Evolutionary conservation across 2,888 invertebrate species (phyloP), one percentile per base, ranked within the genome.

Genomic region (Hirtodrosophila alboralis): DNA sequence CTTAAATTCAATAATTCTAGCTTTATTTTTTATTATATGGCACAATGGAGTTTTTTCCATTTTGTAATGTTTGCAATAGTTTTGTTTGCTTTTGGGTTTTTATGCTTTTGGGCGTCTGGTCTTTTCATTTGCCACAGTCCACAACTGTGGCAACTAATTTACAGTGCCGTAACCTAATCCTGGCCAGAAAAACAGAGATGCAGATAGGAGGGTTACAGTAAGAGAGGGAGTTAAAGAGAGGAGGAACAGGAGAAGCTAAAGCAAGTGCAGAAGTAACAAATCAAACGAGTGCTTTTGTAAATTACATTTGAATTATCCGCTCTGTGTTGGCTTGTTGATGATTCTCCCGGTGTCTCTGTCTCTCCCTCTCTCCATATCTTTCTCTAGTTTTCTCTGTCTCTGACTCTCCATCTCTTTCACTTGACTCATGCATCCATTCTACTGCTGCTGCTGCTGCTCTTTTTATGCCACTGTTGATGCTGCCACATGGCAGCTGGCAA

Each of bases 251-350:
- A 10, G 26, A 13, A 8, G 27, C 27, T 28, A 34, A 33, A 26
- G 23, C 38, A 36, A 38, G 14, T 47, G 68, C 59, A 69, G 53
- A 64, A 73, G 86, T 66, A 85, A 76, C 81, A 86, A 81, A 85
- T 86, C 81, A 81, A 84, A 80, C 74, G 80, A 86, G 86, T 74
- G 74, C 86, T 86, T 81, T 84, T 81, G 86, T 84, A 81, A 81
- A 81, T 81, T 81, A 81, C 86, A 85, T 81, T 81, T 81, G 81
- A 81, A 85, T 81, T 86, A 81, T 81, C 84, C 75, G 51, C 49
- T 65, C 53, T 36, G 28, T 59, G 49, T 23, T 44, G 43, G 21
- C 52, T 33, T 27, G 43, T 31, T 30, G 28, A n/a, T n/a, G n/a
- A n/a, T n/a, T n/a, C n/a, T n/a, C n/a, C n/a, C n/a, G n/a, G n/a